Evolutionary conservation across 2,888 invertebrate species (phyloP), one percentile per base, ranked within the genome.

Genomic region (Xiphydria camelus): DNA sequence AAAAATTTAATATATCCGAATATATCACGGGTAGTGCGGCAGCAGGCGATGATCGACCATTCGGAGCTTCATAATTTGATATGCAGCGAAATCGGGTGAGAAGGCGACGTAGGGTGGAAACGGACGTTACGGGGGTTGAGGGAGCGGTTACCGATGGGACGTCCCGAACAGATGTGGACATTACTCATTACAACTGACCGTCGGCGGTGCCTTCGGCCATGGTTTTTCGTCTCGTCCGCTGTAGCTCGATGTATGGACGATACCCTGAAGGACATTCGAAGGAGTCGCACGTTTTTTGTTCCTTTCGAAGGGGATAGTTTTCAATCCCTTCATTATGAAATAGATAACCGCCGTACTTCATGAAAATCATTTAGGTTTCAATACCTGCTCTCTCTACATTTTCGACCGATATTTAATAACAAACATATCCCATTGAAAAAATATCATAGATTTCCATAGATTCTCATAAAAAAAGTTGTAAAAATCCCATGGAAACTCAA

Each of bases 1-100:
- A 69, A 73, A 73, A 73, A 68, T 73, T 73, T 73, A 73, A 73
- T 73, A 73, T 73, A 73, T 73, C 73, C 72, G 73, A 72, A 73
- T 73, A 73, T 73, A 73, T 73, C 72, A 72, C 62, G 51, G 61
- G 65, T 55, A 53, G 68, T 56, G 54, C 68, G 62, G 66, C 69
- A 70, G 70, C 68, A 66, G 71, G 66, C 66, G 68, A 65, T 65
- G 66, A 68, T 66, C 70, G 71, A 66, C 73, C 72, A 70, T 73
- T 73, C 68, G 61, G 64, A 64, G 66, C 58, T 70, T 70, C 69
- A 71, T 73, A 70, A 71, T 73, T 72, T 68, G 69, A 73, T 73
- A 73, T 73, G 73, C 72, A 70, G 66, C 69, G 61, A 66, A 67
- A 68, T 70, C 62, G 63, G 55, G 58, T 46, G 64, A 66, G 65